Percentiles rank a stretch among this genome's conserved stretches.
These are phyloP conservation scores for Melospiza melodia DNA, from an alignment of 2,113 vertebrate genomes.

Conservation along the genomic window DNA sequence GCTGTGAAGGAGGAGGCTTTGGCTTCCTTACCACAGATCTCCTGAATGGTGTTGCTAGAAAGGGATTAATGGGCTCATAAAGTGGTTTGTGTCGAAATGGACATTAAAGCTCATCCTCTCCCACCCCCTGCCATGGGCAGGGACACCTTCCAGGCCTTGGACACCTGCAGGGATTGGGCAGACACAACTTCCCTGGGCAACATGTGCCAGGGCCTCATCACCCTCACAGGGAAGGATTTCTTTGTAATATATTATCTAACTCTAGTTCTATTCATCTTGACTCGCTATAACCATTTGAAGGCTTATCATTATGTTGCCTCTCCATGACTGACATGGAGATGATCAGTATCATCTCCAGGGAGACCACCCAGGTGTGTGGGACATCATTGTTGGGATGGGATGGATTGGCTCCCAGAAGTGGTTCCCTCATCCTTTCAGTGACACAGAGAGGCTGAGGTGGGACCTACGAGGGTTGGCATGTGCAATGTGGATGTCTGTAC, in stretches of 20 bases:
- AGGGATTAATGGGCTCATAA: not conserved
- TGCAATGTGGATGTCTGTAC: not conserved
- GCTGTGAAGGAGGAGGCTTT: not conserved
- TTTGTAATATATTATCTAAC: not conserved
- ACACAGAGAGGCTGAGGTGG: not conserved
- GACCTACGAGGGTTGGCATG: not conserved
- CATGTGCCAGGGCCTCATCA: not conserved
- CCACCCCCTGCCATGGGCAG: not conserved
- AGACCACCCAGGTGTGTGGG: not conserved
- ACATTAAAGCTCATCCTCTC: not conserved
- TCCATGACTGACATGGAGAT: not conserved
- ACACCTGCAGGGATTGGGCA: not conserved
- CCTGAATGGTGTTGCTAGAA: not conserved
- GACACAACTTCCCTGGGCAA: not conserved
- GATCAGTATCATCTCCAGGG: not conserved
- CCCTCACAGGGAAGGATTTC: not conserved
- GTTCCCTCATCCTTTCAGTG: not conserved
- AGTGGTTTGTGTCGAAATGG: not conserved
- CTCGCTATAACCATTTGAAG: not conserved
- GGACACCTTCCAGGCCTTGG: not conserved
- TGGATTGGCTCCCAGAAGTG: not conserved
- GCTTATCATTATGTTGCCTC: accelerated
- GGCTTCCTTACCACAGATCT: not conserved
- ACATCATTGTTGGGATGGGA: not conserved
- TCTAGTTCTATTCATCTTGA: not conserved